Base-by-base conservation (phyloP, 1,140 invertebrate species). In the Dendroctonus valens region DNA sequence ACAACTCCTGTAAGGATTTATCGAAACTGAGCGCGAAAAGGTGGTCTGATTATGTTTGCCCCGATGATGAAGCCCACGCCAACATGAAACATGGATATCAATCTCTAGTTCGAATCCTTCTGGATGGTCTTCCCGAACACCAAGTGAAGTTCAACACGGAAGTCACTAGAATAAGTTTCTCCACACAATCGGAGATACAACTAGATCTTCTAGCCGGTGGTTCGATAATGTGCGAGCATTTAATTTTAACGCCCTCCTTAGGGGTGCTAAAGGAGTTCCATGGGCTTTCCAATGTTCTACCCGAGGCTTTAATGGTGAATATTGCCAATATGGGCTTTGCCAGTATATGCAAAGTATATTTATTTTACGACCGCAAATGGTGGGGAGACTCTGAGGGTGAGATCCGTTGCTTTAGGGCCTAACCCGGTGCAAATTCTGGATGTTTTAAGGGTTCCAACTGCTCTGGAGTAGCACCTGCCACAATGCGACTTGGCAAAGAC, bases 301-400 rank as follows among this genome's bases (percentile, higher is more conserved):
- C 89, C 26, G 5, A 9, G 2, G 66, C 75, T 15, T 73, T 85
- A 2, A 76, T 73, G 5, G 65, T 67, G 55, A 79, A 75, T 8
- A 84, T 88, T 58, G 73, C 85, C 50, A 75, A 73, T 58, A 79
- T 90, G 49, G 89, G 89, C 5, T 91, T 88, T 78, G 85, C 84
- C 50, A 81, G 83, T 5, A 85, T 91, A 38, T 86, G 88, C 59
- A 92, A 92, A 78, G 83, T 92, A 58, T 90, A 85, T 70, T 73
- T 92, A 11, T 78, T 86, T 49, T 92, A 86, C 77, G 83, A 85
- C 3, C 69, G 83, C 55, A 79, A 82, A n/a, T 89, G 88, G 85
- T 91, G 89, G 88, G 73, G 78, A 2, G 72, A 77, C 42, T 69
- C 75, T 2, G 78, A 83, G 57, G 68, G 65, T 67, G 46, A 60